phyloP scores from a whole-genome alignment of 2,888 invertebrate species.

The Dryocosmus kuriphilus region DNA sequence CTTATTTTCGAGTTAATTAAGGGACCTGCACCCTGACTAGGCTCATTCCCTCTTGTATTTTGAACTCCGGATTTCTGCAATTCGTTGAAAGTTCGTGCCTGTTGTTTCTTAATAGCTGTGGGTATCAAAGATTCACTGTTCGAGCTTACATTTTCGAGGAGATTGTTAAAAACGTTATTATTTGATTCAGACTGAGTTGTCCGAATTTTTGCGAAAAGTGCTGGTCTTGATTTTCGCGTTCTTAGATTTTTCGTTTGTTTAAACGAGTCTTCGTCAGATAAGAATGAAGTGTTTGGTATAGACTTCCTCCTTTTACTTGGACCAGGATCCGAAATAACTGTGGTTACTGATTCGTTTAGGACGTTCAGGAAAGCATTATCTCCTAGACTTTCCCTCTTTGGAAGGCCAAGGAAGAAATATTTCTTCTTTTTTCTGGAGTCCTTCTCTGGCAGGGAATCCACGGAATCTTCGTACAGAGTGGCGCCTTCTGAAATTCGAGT shows the following conservation, averaged over 20 bases:
- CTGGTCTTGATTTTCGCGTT: background rate
- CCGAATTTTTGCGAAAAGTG: background rate
- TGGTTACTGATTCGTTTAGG: background rate
- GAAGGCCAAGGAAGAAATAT: background rate
- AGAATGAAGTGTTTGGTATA: background rate
- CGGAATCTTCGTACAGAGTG: background rate
- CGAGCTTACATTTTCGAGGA: background rate
- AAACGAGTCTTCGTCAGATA: slow-evolving; percentile 5
- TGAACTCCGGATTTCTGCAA: background rate
- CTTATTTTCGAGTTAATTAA: background rate
- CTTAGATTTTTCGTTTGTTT: background rate
- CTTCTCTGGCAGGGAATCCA: background rate
- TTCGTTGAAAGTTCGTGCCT: background rate
- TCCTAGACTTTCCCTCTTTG: background rate
- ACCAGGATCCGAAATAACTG: background rate
- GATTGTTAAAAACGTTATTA: background rate
- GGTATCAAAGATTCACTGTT: background rate
- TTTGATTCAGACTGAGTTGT: background rate
- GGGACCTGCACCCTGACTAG: background rate
- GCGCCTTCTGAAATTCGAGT: background rate
- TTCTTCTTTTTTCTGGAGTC: background rate
- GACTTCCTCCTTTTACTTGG: background rate
- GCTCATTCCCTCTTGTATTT: background rate
- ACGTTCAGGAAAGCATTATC: background rate
- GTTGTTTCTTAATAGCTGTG: background rate